Base-by-base conservation (phyloP, 2,113 vertebrate species). In the Orycteropus afer region DNA sequence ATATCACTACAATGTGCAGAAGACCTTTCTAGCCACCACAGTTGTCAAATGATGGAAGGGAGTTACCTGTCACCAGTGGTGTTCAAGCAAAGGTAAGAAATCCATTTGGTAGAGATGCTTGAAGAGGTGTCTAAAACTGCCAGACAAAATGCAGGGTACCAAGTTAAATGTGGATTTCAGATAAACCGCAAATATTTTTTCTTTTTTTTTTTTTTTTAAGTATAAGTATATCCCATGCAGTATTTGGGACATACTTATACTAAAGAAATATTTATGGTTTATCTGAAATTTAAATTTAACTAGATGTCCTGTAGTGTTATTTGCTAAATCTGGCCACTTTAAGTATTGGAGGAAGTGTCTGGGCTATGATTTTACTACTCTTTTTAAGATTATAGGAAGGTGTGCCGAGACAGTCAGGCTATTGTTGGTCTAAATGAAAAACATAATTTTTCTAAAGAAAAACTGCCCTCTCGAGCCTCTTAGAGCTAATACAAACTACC, bases 401-500 rank as follows among this genome's bases (percentile, higher is more conserved):
- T 98, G 92, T 93, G 89, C 74, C 97, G 95, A 98, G 97, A 94
- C 37, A 97, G 97, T 47, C 96, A 94, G 96, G 57, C 87, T 92
- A 53, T 91, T 97, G 85, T 97, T 98, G 92, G 96, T 98, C 96
- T 97, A 98, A 97, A 98, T 88, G 96, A 97, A 98, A 98, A 98
- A 95, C 97, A 97, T 94, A 98, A 96, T 98, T 98, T 98, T 98
- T 98, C 97, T 97, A 91, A 95, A 97, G 98, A 97, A 98, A 98
- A 98, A 98, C 94, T 95, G 90, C 94, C 97, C 98, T 98, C 98
- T 40, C 3, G 97, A 95, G 98, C 97, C 94, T 98, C 98, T 95
- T 98, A 97, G 97, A 97, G 97, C 97, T 98, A 98, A 98, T 98
- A 98, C 98, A 98, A 98, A 98, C 98, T 96, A 93, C 97, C 97